Evolutionary conservation across 2,797 vertebrate species (phyloP), one percentile per base, ranked within the genome.

Genomic region (Parambassis ranga): DNA sequence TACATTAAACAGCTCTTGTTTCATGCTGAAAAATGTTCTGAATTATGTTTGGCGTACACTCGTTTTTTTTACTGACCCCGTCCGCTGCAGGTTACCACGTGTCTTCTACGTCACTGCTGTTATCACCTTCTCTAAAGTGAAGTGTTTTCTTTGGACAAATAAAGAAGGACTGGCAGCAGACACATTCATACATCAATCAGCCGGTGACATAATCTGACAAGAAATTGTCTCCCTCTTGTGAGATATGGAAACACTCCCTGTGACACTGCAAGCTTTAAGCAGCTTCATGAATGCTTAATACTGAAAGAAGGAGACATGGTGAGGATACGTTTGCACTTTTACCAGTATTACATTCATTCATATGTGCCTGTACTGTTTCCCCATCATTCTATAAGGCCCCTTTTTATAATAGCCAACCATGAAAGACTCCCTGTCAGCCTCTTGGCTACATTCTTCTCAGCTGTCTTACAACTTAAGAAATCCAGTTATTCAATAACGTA

Each of bases 401-500:
- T n/a, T n/a, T n/a, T n/a, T n/a, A n/a, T n/a, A n/a, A n/a, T n/a
- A 74, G 50, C 44, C 44, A 62, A 67, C 47, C 22, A 33, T 41
- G 31, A 52, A 63, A 41, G 36, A 50, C 72, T 68, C 39, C 75
- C 37, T 42, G 24, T 59, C 51, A 38, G 75, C 62, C 23, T 58
- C 66, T 32, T 43, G 52, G 71, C 64, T 80, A 62, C 41, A 64
- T 65, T 77, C 49, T 57, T 52, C 10, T 81, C 61, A 77, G 58
- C 70, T 44, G 42, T 49, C 53, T 67, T 71, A 76, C 71, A 0
- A 26, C 42, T 78, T 84, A 66, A 74, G 56, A 77, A 84, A 86
- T 39, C 58, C 72, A 74, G 61, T 76, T 85, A 75, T 70, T 65
- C 71, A 79, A 61, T 78, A 59, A 82, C 71, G 69, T 82, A 71